Percentiles rank a stretch among this genome's conserved stretches.
phyloP scores from a whole-genome alignment of 2,888 invertebrate species.

The Miltochrista miniata region DNA sequence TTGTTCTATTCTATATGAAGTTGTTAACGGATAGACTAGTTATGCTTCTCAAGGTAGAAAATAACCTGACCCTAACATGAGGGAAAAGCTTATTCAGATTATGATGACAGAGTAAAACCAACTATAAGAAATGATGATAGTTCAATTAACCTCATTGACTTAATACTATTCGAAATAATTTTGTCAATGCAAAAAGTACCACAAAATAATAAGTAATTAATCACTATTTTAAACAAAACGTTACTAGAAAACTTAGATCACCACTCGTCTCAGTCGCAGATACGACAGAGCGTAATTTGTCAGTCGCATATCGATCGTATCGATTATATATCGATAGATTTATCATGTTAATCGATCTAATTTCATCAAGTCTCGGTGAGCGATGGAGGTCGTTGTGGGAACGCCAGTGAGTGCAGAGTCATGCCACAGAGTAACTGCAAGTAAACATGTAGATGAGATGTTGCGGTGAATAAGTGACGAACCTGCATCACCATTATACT shows the following conservation, averaged over 20 bases:
- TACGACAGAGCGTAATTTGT: conserved; percentile 77
- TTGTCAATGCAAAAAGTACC: neutral
- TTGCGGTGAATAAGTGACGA: neutral
- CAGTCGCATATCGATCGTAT: conserved; percentile 71
- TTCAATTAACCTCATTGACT: no score
- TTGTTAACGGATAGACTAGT: no score
- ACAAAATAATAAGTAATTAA: conserved; percentile 9
- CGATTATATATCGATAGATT: conserved; percentile 72
- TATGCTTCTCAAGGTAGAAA: no score
- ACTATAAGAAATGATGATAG: no score
- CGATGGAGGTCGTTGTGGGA: conserved; percentile 78
- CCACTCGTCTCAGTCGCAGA: conserved; percentile 44
- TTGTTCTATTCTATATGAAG: no score
- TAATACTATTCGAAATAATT: neutral
- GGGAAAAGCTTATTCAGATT: no score
- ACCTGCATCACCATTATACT: no score
- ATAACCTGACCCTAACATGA: no score
- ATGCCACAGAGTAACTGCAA: conserved; percentile 58
- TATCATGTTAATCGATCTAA: conserved; percentile 82
- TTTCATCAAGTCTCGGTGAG: conserved; percentile 78
- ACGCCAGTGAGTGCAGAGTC: conserved; percentile 77
- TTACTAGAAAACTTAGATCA: conserved; percentile 30
- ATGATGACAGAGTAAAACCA: no score
- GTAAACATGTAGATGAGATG: conserved; percentile 23
- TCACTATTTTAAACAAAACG: conserved; percentile 8